These are phyloP conservation scores for Cylas formicarius DNA, from an alignment of 1,140 invertebrate genomes.

Conservation along the genomic window DNA sequence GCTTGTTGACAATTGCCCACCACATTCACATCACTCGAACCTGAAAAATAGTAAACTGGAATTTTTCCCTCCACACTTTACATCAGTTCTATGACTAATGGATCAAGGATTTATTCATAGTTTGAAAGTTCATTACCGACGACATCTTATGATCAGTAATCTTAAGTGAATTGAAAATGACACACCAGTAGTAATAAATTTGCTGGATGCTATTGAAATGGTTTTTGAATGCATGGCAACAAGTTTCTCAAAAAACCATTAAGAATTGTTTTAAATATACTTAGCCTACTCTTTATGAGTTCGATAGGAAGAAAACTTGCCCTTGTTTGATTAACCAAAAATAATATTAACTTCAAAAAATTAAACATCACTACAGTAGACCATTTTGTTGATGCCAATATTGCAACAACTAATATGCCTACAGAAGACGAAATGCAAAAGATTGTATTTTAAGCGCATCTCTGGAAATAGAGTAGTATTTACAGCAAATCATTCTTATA, in stretches of 20 bases:
- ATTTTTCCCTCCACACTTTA: slow-evolving; percentile 2
- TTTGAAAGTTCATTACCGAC: slow-evolving; percentile 3
- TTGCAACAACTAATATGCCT: too few relatives aligned
- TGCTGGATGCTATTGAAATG: slow-evolving; percentile 3
- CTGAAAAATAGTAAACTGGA: slow-evolving; percentile 1
- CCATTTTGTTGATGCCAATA: too few relatives aligned
- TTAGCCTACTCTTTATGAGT: not conserved
- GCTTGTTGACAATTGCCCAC: too few relatives aligned
- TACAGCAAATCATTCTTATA: too few relatives aligned
- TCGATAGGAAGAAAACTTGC: not conserved
- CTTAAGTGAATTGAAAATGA: not conserved
- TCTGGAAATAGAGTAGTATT: too few relatives aligned
- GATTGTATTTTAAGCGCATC: too few relatives aligned
- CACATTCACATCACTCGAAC: not conserved
- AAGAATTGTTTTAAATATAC: slow-evolving; percentile 1
- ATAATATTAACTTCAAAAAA: too few relatives aligned
- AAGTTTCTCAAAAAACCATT: not conserved
- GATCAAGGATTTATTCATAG: not conserved
- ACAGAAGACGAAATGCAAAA: too few relatives aligned
- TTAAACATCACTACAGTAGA: too few relatives aligned
- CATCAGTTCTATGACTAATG: not conserved
- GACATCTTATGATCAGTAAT: slow-evolving; percentile 2
- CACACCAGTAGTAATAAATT: slow-evolving; percentile 3
- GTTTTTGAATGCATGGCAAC: not conserved
- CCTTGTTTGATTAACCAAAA: too few relatives aligned